These are phyloP conservation scores for Lepidurus apus DNA, from an alignment of 1,140 invertebrate genomes.

Conservation along the genomic window DNA sequence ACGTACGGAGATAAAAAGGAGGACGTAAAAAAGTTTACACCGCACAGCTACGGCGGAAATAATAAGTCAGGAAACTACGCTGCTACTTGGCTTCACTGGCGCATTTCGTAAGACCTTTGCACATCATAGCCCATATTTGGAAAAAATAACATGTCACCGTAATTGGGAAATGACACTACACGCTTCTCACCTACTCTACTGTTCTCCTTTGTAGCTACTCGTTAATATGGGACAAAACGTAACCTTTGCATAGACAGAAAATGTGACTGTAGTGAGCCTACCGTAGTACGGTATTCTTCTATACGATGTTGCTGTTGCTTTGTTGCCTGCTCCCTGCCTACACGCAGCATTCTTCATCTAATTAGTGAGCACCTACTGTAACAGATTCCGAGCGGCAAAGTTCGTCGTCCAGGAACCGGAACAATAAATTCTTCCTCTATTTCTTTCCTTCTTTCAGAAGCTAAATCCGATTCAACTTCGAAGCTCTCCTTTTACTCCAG, in stretches of 20 bases:
- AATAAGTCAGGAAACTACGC: neutral
- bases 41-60: neutral
- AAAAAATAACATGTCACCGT: neutral
- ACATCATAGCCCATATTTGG: neutral
- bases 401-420: neutral
- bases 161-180: neutral
- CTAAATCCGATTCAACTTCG: neutral
- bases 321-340: neutral
- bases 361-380: neutral
- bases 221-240: neutral
- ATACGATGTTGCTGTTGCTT: neutral
- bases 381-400: neutral
- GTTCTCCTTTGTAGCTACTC: neutral
- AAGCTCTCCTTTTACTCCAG: neutral
- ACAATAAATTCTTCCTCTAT: neutral
- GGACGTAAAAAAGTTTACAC: neutral
- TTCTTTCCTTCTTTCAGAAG: neutral
- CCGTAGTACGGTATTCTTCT: neutral
- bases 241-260: neutral
- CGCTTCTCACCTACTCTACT: neutral
- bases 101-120: neutral
- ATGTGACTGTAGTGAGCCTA: neutral
- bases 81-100: neutral
- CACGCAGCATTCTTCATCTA: constrained; percentile 4
- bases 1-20: constrained; percentile 9